Evolutionary conservation across 2,797 vertebrate genomes (phyloP), one percentile per base, ranked within the genome.

Genomic region (Trichosurus vulpecula): DNA sequence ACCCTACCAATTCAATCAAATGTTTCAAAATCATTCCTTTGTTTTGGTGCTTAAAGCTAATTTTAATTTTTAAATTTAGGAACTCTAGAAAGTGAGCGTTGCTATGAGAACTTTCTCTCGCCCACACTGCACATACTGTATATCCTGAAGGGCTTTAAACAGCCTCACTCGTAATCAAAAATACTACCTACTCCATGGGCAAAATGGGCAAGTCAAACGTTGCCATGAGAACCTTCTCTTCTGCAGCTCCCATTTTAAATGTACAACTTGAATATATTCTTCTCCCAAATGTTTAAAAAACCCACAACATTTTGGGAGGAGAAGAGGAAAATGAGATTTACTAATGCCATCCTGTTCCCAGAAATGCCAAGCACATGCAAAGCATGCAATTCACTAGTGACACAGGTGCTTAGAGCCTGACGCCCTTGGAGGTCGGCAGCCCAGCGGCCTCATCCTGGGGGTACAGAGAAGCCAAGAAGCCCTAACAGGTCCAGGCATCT

Each of bases 131-230:
- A 93, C 4, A 5, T 53, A 90, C 47, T 66, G 53, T 0, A 31
- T 14, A 41, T 87, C 93, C 31, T 93, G 93, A 55, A 95, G 35
- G 53, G 91, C 25, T 53, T 94, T 89, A 53, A 94, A 93, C 53
- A 91, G 90, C 29, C 94, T 95, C 81, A 91, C 56, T 81, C 97
- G 92, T 92, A 93, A 93, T 58, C n/a, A 93, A 87, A 93, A 91
- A 94, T 90, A 54, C 55, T 55, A 90, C n/a, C 54, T 52, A 93
- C 13, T 56, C 92, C 74, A 90, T 95, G 30, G 47, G 53, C 52
- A 92, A 58, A 5, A 74, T 29, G 89, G 55, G 91, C 66, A 91
- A 89, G 95, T 53, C 81, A 95, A 54, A 52, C 25, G 91, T 52
- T 91, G 87, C 87, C 91, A 58, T 29, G 35, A 94, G 93, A 95